Conservation (phyloP, 2,797 vertebrate genomes). For the Gorsachius magnificus region DNA sequence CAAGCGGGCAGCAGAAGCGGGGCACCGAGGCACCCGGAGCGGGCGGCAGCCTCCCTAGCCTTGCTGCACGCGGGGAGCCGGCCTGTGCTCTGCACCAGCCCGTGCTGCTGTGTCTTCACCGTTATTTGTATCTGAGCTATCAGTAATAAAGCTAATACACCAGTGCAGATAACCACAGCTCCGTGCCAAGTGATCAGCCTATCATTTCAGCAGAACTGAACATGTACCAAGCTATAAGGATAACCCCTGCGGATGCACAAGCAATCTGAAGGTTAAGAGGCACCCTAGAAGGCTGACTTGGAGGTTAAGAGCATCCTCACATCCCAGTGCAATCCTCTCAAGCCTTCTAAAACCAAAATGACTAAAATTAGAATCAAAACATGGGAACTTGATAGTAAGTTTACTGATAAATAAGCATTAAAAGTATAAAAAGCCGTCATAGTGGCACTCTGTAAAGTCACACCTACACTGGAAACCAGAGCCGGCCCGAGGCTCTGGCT, state of each 20-base stretch:
- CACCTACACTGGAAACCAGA: slow-evolving; percentile 35
- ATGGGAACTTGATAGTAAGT: neutral
- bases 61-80: neutral
- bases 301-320: neutral
- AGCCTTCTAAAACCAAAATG: neutral
- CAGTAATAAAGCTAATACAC: neutral
- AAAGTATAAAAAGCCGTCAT: neutral
- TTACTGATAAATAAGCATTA: neutral
- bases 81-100: neutral
- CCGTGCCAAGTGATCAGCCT: accelerated
- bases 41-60: accelerated
- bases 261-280: neutral
- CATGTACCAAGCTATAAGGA: accelerated
- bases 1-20: accelerated
- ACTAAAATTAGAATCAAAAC: neutral
- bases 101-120: neutral
- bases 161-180: neutral
- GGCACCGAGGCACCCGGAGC: neutral
- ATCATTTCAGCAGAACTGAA: neutral
- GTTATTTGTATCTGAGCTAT: accelerated
- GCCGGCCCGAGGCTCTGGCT: neutral
- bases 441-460: neutral
- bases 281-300: neutral
- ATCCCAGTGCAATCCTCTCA: neutral
- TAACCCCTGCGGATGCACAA: neutral